Evolutionary conservation across 2,888 invertebrate species (phyloP).

Genomic region (Stictocephala bisonia): DNA sequence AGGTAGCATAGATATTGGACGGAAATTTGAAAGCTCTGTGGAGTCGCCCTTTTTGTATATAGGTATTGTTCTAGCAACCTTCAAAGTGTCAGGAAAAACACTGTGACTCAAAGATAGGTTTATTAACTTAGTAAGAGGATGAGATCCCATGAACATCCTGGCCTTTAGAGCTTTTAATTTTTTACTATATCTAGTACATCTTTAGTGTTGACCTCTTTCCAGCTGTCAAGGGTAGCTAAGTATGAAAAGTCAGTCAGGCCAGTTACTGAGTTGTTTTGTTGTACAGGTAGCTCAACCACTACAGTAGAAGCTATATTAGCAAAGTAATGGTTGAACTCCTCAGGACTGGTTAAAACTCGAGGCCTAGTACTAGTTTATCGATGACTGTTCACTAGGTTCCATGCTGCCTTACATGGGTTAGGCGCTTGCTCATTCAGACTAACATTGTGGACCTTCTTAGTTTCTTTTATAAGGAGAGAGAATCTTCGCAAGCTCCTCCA

Average conservation of each 20-base stretch:
- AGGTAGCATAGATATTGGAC: too few species aligned
- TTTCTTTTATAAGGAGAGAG: neutral
- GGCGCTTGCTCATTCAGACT: neutral
- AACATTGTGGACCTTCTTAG: neutral
- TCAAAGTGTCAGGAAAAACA: too few species aligned
- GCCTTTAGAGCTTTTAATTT: conserved; percentile 9
- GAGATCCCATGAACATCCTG: neutral
- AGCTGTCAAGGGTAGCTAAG: neutral
- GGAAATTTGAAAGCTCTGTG: too few species aligned
- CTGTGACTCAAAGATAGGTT: too few species aligned
- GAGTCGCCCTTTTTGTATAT: too few species aligned
- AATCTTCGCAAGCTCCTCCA: neutral
- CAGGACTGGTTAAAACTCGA: neutral
- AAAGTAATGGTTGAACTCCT: conserved; percentile 3
- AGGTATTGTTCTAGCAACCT: too few species aligned
- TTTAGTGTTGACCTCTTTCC: neutral
- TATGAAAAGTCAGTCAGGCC: neutral
- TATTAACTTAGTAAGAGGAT: neutral
- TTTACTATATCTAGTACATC: neutral
- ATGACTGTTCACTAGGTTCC: conserved; percentile 3
- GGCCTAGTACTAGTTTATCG: neutral
- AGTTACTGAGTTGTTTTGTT: neutral
- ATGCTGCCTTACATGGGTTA: conserved; percentile 11
- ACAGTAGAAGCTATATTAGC: neutral
- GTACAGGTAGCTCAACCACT: neutral